phyloP scores from a whole-genome alignment of 2,113 vertebrate genomes.

The Syngnathus floridae region DNA sequence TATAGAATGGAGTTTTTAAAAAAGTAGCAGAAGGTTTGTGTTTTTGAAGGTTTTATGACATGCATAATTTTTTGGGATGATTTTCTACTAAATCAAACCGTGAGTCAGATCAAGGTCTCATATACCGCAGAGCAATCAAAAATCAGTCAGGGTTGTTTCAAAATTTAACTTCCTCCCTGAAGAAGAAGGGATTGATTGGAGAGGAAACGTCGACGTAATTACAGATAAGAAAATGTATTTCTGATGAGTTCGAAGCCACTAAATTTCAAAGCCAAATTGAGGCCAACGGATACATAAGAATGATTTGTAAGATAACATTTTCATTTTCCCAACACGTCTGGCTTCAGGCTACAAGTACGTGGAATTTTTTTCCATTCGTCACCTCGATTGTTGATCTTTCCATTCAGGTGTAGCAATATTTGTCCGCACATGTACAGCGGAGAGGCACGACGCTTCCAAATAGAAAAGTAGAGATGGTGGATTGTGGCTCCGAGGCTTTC shows the following conservation, averaged over 20 bases:
- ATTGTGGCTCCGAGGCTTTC: constrained; percentile 38
- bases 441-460: constrained; percentile 5
- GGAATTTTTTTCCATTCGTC: neutral
- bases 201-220: neutral
- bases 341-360: neutral
- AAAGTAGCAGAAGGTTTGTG: neutral
- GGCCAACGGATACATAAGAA: neutral
- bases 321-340: neutral
- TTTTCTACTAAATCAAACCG: no score
- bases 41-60: neutral
- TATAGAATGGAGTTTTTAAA: neutral
- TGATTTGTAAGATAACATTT: neutral
- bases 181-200: constrained; percentile 2
- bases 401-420: constrained; percentile 3
- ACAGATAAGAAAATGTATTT: neutral
- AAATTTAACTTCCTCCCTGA: neutral
- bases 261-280: neutral
- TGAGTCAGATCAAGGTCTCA: neutral
- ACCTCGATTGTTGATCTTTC: neutral
- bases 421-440: constrained; percentile 4
- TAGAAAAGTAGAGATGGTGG: constrained; percentile 18
- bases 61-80: neutral
- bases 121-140: neutral
- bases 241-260: neutral
- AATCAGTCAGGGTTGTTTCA: constrained; percentile 3